Conservation (phyloP, 2,888 invertebrate genomes). For the Allacma fusca region DNA sequence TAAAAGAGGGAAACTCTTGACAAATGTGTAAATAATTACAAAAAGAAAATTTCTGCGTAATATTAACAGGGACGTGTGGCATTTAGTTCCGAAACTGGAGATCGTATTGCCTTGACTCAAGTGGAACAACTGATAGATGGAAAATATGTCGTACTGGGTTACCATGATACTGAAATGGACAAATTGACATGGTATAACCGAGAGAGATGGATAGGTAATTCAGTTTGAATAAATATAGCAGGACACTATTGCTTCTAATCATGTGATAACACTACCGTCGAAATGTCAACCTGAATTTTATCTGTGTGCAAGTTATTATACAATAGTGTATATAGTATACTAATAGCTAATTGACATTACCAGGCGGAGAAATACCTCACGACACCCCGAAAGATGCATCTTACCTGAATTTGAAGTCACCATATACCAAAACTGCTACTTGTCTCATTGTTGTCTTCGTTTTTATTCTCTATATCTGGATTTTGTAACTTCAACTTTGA, state of each 20-base stretch:
- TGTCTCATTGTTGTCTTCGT: constrained; percentile 81
- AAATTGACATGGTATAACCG: constrained; percentile 92
- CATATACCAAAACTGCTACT: constrained; percentile 90
- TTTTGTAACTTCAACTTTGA: constrained; percentile 72
- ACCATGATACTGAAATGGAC: constrained; percentile 94
- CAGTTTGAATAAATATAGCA: neutral
- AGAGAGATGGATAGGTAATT: constrained; percentile 88
- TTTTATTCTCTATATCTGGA: constrained; percentile 88
- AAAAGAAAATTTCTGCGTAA: neutral
- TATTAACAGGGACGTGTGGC: constrained; percentile 88
- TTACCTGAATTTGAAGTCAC: constrained; percentile 91
- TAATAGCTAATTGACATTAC: no score
- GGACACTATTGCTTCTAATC: no score
- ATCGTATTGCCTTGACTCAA: constrained; percentile 97
- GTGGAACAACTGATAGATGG: constrained; percentile 97
- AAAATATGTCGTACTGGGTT: constrained; percentile 91
- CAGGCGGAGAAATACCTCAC: constrained; percentile 89
- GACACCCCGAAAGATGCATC: constrained; percentile 97
- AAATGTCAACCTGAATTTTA: no score
- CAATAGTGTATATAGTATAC: no score
- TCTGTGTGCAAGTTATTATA: no score
- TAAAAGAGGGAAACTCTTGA: neutral
- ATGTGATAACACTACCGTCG: no score
- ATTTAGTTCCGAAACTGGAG: constrained; percentile 94
- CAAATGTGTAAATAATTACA: neutral